Base-by-base conservation (phyloP, 2,888 invertebrate species). In the Fabriciana adippe region DNA sequence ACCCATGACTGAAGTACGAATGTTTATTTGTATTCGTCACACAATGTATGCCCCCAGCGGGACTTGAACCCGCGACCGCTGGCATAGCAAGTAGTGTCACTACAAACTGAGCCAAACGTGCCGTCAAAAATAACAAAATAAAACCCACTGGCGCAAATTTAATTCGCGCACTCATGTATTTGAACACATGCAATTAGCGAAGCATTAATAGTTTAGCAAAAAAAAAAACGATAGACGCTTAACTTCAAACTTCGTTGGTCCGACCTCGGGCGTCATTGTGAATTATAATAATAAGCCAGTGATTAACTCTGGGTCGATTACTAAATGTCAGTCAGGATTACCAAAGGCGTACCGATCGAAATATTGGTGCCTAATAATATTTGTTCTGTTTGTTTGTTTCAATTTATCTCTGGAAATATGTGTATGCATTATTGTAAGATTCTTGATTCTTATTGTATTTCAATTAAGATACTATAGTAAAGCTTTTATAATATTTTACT, bases 281-380 rank as follows among this genome's bases (percentile, higher is more conserved):
- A 70, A 72, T 74, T 70, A 72, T 73, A 74, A 72, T 67, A 70
- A 67, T 56, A 61, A 66, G 60, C 53, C 48, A 35, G 64, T 67
- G 62, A 71, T 69, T 68, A 67, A 65, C 57, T 70, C 55, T 59
- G 67, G 72, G 62, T 68, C 71, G 66, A 75, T 73, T 69, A 75
- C 69, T 56, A 68, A 61, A 71, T 70, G 75, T 75, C 76, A 75
- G 68, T 74, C 70, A 73, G 67, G 72, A 74, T 76, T 74, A 72
- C 59, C 5, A 59, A 53, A 60, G 61, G 56, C 65, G 55, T 60
- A 55, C 59, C 53, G 55, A 64, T 53, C 35, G 50, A 54, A 45
- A 31, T 31, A 51, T 51, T 61, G 18, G 26, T 51, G n/a, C 13
- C 41, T 18, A 41, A 41, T n/a, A 35, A 16, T 61, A 14, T 16